These are phyloP conservation scores for Drosophila jambulina DNA, from an alignment of 1,140 invertebrate species.

Conservation along the genomic window DNA sequence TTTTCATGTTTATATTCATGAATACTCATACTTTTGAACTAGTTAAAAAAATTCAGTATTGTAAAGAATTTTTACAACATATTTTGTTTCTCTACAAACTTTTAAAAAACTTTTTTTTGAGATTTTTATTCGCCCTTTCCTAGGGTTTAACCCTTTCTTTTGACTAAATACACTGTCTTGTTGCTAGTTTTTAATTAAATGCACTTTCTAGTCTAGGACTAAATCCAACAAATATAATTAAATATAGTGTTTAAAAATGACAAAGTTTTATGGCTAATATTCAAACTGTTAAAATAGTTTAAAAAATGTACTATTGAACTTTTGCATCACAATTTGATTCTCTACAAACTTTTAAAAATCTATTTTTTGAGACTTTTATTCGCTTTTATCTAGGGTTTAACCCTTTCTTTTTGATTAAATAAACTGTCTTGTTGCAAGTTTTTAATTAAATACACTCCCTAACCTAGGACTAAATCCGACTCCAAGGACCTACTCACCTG, in stretches of 20 bases:
- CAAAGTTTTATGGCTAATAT: too few relatives aligned
- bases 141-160: not conserved
- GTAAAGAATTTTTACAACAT: not conserved
- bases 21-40: too few relatives aligned
- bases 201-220: not conserved
- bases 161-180: not conserved
- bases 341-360: not conserved
- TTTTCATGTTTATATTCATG: too few relatives aligned
- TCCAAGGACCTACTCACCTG: constrained; percentile 56
- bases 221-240: not conserved
- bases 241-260: too few relatives aligned
- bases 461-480: not conserved
- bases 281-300: too few relatives aligned
- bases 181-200: too few relatives aligned
- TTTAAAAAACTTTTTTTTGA: not conserved
- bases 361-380: not conserved
- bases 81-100: not conserved
- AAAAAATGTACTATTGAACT: not conserved
- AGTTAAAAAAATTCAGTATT: not conserved
- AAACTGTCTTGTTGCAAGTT: not conserved
- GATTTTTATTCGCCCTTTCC: not conserved
- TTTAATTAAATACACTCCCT: not conserved
- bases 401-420: not conserved
- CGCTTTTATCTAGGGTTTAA: not conserved
- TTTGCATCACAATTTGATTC: not conserved